Evolutionary conservation across 2,797 vertebrate species (phyloP), one percentile per base, ranked within the genome.

Genomic region (Orestias chungarensis): DNA sequence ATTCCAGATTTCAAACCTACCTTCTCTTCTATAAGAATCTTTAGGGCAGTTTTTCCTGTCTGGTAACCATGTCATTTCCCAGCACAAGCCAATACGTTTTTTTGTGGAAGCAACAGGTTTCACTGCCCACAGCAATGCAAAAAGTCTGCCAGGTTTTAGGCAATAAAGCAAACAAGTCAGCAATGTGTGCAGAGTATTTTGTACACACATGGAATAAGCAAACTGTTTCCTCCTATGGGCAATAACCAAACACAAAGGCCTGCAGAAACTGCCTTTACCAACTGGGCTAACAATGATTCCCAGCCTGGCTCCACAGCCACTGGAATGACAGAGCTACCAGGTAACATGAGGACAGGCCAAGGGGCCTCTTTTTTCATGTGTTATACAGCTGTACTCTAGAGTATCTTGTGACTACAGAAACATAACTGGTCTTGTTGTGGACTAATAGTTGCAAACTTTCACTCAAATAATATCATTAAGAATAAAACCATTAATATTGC

Each of bases 111-210:
- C 59, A 62, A 38, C 59, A 62, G 35, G 33, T 62, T 40, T 35
- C 35, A 62, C 8, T 25, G 20, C 59, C 57, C 4, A 11, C 57
- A 61, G 57, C 35, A 33, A 15, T 15, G 23, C 33, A 62, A 40
- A 62, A 5, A 40, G 59, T 38, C 35, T 62, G 59, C 35, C 35
- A 62, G 35, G 33, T 40, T 61, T 62, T 62, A 62, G 40, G 59
- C 59, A 38, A 62, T 38, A n/a, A 62, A 14, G 35, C 59, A 38
- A 38, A 40, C 20, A 62, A 40, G 35, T 62, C 59, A 40, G 33
- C 59, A 11, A 62, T 40, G 35, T 25, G 33, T 0, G 20, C 11
- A 20, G 23, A 62, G 11, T 40, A 33, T 62, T n/a, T n/a, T n/a
- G n/a, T n/a, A n/a, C n/a, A 23, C 59, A 40, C 23, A 14, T 12